Percentiles rank a stretch among this genome's conserved stretches.
Conservation (phyloP, 2,113 vertebrate genomes). For the Saimiri boliviensis region DNA sequence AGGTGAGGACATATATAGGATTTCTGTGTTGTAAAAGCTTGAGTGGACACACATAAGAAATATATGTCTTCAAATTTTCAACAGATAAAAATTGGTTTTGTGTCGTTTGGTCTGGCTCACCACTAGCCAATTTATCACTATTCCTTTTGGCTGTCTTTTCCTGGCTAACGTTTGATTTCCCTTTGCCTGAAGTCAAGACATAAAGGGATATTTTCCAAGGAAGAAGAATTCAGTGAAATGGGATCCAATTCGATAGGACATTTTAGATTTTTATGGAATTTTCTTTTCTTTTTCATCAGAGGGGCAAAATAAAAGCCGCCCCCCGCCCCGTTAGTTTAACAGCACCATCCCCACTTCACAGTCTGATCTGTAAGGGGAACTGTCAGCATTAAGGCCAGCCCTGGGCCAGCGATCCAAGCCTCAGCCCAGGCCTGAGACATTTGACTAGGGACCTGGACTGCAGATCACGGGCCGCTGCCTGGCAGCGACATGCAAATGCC, state of each 20-base stretch:
- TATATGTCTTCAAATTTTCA: not conserved
- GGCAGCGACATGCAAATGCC: not conserved
- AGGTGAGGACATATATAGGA: not conserved
- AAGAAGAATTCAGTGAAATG: not conserved
- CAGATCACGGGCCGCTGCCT: not conserved
- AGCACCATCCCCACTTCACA: not conserved
- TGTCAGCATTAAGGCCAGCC: not conserved
- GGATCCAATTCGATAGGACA: not conserved
- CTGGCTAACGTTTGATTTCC: not conserved
- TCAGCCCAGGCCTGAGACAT: not conserved
- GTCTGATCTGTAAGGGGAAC: not conserved
- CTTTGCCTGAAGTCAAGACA: not conserved
- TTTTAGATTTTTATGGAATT: not conserved
- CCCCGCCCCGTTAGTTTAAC: not conserved
- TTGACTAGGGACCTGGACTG: not conserved
- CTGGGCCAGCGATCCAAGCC: not conserved
- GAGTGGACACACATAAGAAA: not conserved
- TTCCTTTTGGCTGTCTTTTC: not conserved
- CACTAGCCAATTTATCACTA: not conserved
- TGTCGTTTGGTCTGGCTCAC: not conserved
- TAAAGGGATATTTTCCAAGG: slow-evolving; percentile 21
- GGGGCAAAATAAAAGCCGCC: not conserved
- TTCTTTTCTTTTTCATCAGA: not conserved
- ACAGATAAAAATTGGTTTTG: not conserved
- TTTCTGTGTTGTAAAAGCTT: not conserved